phyloP scores from a whole-genome alignment of 2,113 vertebrate species.

The Abramis brama region DNA sequence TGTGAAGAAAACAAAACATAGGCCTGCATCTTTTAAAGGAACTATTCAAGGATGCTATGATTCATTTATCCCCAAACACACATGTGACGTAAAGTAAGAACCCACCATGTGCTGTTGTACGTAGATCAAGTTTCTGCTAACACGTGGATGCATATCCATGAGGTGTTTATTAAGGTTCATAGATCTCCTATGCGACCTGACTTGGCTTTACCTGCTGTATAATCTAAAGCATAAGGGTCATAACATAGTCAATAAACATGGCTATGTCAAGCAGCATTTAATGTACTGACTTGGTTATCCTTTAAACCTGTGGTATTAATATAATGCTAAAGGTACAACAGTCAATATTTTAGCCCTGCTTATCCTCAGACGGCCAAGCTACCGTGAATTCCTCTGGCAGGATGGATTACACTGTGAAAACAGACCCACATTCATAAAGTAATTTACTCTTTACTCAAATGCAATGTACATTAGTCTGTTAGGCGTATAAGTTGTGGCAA shows the following conservation, averaged over 20 bases:
- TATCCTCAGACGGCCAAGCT: conserved; percentile 27
- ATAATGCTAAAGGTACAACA: conserved; percentile 8
- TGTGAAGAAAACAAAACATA: background rate
- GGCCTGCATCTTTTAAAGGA: background rate
- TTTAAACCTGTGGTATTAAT: background rate
- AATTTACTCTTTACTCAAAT: background rate
- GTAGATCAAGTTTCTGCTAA: background rate
- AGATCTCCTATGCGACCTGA: background rate
- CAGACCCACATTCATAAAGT: conserved; percentile 21
- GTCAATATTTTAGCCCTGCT: conserved; percentile 25
- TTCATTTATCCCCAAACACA: background rate
- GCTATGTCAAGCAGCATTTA: background rate
- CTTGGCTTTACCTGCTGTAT: background rate
- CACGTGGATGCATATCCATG: background rate
- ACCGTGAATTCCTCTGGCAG: conserved; percentile 30
- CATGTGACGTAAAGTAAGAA: background rate
- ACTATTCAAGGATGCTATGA: background rate
- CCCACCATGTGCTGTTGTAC: background rate
- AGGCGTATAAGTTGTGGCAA: background rate
- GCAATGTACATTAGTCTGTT: background rate
- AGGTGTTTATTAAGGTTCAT: conserved; percentile 30
- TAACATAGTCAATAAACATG: background rate
- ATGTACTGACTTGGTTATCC: background rate
- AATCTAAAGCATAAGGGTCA: background rate
- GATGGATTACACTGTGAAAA: background rate